phyloP scores from a whole-genome alignment of 2,797 vertebrate species.

The Psittacula echo region DNA sequence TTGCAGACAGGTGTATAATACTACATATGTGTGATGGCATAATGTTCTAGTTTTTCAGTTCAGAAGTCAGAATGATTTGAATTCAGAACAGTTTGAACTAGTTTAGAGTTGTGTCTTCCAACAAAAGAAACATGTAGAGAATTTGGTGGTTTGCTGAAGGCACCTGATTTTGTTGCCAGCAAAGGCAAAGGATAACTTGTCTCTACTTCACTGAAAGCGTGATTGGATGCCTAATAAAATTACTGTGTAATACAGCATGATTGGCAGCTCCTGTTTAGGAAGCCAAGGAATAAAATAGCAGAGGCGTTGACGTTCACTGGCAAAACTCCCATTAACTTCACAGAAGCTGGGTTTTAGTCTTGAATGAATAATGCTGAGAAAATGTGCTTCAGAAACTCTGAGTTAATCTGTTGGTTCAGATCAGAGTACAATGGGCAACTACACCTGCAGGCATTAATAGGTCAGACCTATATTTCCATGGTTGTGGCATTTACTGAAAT shows the following conservation, averaged over 20 bases:
- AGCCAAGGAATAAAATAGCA: constrained; percentile 33
- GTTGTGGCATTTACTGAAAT: background rate
- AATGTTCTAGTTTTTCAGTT: background rate
- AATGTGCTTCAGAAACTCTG: constrained; percentile 22
- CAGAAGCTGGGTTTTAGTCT: background rate
- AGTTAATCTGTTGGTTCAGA: constrained; percentile 17
- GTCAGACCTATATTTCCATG: background rate
- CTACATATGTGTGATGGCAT: background rate
- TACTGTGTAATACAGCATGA: background rate
- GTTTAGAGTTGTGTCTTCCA: background rate
- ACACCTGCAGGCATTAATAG: background rate
- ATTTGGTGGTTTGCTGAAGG: constrained; percentile 25
- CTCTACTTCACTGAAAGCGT: background rate
- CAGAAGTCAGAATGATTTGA: background rate
- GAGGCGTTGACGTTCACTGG: background rate
- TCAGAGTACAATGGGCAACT: background rate
- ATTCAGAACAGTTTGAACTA: background rate
- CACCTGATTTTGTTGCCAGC: background rate
- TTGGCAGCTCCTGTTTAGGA: constrained; percentile 30
- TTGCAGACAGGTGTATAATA: background rate
- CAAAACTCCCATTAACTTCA: constrained; percentile 17
- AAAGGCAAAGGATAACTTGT: background rate
- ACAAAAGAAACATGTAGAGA: background rate
- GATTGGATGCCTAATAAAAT: constrained; percentile 15
- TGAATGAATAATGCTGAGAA: constrained; percentile 6